Evolutionary conservation across 2,797 vertebrate species (phyloP), one percentile per base, ranked within the genome.

Genomic region (Sphaeramia orbicularis): DNA sequence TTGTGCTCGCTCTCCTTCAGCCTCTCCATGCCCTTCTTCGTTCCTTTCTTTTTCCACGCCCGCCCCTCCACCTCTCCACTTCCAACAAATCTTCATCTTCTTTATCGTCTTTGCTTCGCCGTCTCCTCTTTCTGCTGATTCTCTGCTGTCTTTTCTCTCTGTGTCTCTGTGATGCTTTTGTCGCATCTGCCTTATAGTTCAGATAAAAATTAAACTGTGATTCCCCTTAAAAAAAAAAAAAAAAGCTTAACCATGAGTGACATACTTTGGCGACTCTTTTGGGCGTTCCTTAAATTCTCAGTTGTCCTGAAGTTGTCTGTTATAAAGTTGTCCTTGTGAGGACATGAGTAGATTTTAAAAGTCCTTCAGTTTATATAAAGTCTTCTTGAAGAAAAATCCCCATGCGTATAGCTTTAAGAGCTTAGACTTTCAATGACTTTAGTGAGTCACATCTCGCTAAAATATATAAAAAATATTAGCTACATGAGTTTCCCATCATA

Each of bases 1-100:
- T 74, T 76, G 59, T 60, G 10, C 60, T 71, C 42, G 5, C 66
- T 65, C 64, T 47, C 51, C 73, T 48, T 58, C 70, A 52, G 57
- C 76, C 61, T 57, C 51, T 49, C 49, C 19, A 65, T 12, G 16
- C 53, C 37, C 58, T 19, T 24, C 37, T 18, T 54, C 19, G 19
- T 35, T 41, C 7, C 47, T 27, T 44, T 58, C 67, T 65, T 56
- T 49, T 53, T 63, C 52, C 35, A 38, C 43, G 64, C 52, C 59
- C 52, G 60, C 41, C 16, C 41, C 50, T 61, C 58, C 43, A 74
- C 54, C 66, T 71, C 61, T 59, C 38, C n/a, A 56, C 66, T 74
- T 59, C 8, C 10, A 55, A 71, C 55, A 55, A 76, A 84, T 10
- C 32, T 35, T 35, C 24, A 80, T 69, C 65, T 61, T 24, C 62